Percentiles rank a stretch among this genome's conserved stretches.
phyloP scores from a whole-genome alignment of 2,888 invertebrate species.

The Orthosia gothica region DNA sequence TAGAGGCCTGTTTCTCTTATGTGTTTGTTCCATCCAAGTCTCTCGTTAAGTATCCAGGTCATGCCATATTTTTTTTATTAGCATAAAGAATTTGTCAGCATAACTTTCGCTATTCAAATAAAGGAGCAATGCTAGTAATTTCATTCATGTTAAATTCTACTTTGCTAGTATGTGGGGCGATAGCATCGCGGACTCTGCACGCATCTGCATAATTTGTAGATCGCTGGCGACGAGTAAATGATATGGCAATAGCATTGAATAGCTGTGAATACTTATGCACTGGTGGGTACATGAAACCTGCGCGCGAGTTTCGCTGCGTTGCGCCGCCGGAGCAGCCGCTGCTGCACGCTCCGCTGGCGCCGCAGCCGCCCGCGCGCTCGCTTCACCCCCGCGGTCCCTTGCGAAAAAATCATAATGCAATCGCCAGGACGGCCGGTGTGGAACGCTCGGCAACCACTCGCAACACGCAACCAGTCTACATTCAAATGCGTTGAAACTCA shows the following conservation, averaged over 20 bases:
- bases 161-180: conserved; percentile 63
- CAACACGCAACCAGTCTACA: conserved; percentile 90
- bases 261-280: conserved; percentile 74
- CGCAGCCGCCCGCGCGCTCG: conserved; percentile 79
- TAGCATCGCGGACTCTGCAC: conserved; percentile 62
- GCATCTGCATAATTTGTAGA: conserved; percentile 69
- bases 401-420: conserved; percentile 91
- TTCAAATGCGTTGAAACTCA: conserved; percentile 90
- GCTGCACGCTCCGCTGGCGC: conserved; percentile 89
- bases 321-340: conserved; percentile 84
- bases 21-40: neutral
- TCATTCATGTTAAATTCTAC: conserved; percentile 58
- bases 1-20: conserved; percentile 5
- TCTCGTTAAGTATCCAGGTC: conserved; percentile 29
- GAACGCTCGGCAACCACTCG: conserved; percentile 87
- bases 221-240: conserved; percentile 64
- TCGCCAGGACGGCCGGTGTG: conserved; percentile 90
- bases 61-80: conserved; percentile 1
- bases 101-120: conserved; percentile 39
- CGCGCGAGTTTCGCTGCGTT: conserved; percentile 85
- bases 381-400: conserved; percentile 89
- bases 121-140: conserved; percentile 42
- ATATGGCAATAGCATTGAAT: conserved; percentile 71
- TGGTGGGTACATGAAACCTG: conserved; percentile 72
- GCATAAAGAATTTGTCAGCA: conserved; percentile 1